Conservation (phyloP, 2,888 invertebrate genomes). For the Steinernema carpocapsae region DNA sequence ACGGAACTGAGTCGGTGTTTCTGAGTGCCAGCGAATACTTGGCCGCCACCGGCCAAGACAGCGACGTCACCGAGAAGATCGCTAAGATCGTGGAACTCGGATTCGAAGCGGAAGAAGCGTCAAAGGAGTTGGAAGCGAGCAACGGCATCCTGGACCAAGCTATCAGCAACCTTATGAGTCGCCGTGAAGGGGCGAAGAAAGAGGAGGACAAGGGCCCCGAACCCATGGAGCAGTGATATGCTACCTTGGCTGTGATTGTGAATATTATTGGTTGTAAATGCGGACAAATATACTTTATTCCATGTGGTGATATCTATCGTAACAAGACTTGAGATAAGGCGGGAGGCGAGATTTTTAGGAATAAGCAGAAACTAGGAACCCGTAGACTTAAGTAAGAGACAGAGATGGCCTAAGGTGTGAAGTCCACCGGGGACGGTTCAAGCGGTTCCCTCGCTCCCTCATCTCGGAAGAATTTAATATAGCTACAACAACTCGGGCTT, state of each 20-base stretch:
- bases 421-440: constrained; percentile 26
- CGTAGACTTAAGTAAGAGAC: constrained; percentile 13
- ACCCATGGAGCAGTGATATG: neutral
- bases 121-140: constrained; percentile 36
- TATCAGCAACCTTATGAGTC: constrained; percentile 17
- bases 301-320: too few species aligned
- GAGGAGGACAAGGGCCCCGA: neutral
- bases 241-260: neutral
- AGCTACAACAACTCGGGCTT: neutral
- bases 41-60: constrained; percentile 32
- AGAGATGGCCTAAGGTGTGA: constrained; percentile 18
- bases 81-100: constrained; percentile 43
- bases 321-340: constrained; percentile 4
- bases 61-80: constrained; percentile 42
- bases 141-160: constrained; percentile 39
- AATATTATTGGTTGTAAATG: neutral
- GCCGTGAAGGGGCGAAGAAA: neutral
- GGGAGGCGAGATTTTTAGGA: constrained; percentile 2
- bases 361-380: constrained; percentile 20
- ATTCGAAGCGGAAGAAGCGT: constrained; percentile 38
- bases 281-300: too few species aligned
- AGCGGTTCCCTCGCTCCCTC: constrained; percentile 21
- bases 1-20: constrained; percentile 52
- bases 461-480: constrained; percentile 24
- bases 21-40: constrained; percentile 49